Base-by-base conservation (phyloP, 2,888 invertebrate genomes). In the Drosophila demipolita region DNA sequence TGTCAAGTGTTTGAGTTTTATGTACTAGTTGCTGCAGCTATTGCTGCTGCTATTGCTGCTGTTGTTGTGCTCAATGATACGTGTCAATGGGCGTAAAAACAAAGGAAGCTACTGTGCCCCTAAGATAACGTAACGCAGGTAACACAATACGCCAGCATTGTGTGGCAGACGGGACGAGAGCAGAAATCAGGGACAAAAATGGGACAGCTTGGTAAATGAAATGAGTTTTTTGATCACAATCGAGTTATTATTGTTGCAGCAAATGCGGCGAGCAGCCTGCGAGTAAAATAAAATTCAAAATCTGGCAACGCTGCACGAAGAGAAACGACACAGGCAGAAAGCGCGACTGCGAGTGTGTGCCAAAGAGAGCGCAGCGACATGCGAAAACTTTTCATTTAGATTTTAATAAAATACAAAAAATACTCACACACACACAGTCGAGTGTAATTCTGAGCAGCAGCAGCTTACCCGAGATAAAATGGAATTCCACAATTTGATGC, bases 111-210 rank as follows among this genome's bases (percentile, higher is more conserved):
- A 66, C 50, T 71, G 54, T 53, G 64, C 33, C 29, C 38, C 50
- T 32, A 49, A 81, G 79, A 87, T 87, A 87, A 73, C 23, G 45
- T 8, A 68, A 29, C 82, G n/a, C 78, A 89, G 87, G 73, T 62
- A 59, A 54, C 23, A 70, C 54, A 62, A 62, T 64, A 32, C 42
- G 59, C 8, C n/a, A 15, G 57, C 57, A 75, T 45, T 57, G 59
- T 59, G 49, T 12, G 20, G 40, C 15, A 52, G 52, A 48, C 45
- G 48, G 29, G 38, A 38, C 32, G 49, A 45, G 29, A 48, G 35
- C 15, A 61, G 29, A 32, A 52, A 61, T 26, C 52, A 49, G 49
- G 40, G 20, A 36, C 26, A 50, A 40, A 48, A 48, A 33, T 42
- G 26, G 17, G 23, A 36, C 23, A 42, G 35, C 36, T 33, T 49